phyloP scores from a whole-genome alignment of 1,140 invertebrate species.

The Cydia strobilella region DNA sequence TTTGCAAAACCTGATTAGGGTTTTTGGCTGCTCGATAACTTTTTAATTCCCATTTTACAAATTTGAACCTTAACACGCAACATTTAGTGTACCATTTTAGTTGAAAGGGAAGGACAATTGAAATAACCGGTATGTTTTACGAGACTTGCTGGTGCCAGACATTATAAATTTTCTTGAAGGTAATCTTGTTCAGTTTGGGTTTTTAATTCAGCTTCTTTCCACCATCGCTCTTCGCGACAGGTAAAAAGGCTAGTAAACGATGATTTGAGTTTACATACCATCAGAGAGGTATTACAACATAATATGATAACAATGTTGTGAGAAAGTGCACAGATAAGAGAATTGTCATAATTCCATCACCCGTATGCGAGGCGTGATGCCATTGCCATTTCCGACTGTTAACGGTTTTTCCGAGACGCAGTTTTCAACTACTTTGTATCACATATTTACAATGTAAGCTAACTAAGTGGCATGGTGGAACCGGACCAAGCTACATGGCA shows the following conservation, averaged over 20 bases:
- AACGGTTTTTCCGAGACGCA: neutral
- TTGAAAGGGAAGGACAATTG: neutral
- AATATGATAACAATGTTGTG: neutral
- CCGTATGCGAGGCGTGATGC: neutral
- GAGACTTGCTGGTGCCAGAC: neutral
- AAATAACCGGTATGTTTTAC: neutral
- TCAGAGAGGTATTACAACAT: too few relatives aligned
- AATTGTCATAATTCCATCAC: neutral
- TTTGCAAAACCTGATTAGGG: conserved; percentile 12
- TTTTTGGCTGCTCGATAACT: neutral
- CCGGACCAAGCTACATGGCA: too few relatives aligned
- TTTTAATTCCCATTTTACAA: neutral
- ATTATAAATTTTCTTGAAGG: neutral
- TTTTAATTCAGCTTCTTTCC: neutral
- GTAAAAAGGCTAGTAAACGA: too few relatives aligned
- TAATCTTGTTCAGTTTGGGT: neutral
- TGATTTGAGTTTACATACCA: too few relatives aligned
- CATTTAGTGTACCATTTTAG: neutral
- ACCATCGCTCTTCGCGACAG: too few relatives aligned
- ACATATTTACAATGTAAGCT: neutral
- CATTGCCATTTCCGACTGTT: conserved; percentile 4
- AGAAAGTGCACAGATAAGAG: neutral
- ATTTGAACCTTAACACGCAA: neutral
- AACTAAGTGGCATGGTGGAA: too few relatives aligned
- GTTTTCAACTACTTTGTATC: neutral